phyloP scores from a whole-genome alignment of 2,888 invertebrate genomes.

The Cancer borealis region DNA sequence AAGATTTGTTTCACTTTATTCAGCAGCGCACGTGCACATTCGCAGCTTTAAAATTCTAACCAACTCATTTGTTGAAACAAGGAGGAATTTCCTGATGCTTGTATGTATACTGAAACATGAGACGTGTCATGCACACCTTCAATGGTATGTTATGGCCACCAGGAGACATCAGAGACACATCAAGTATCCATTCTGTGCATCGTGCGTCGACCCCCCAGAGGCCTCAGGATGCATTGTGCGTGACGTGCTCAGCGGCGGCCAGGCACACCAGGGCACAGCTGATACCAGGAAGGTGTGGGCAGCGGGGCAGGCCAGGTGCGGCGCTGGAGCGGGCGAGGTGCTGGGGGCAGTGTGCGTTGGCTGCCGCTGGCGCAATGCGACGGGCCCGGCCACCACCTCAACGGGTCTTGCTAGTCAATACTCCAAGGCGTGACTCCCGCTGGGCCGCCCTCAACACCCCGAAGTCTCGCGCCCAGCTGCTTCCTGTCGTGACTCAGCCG shows the following conservation, averaged over 20 bases:
- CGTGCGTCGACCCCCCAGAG: not conserved
- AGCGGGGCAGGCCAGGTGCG: not conserved
- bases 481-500: slow-evolving; percentile 45
- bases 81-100: not conserved
- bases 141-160: not conserved
- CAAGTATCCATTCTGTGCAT: not conserved
- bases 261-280: not conserved
- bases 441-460: slow-evolving; percentile 50
- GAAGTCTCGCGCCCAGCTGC: slow-evolving; percentile 51
- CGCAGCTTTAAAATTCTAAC: not conserved
- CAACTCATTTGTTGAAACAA: not conserved
- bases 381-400: slow-evolving; percentile 47
- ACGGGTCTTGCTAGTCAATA: slow-evolving; percentile 58
- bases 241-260: not conserved
- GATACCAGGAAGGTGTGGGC: not conserved
- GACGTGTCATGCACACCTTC: not conserved
- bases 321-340: not conserved
- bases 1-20: not conserved
- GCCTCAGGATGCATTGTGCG: not conserved
- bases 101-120: not conserved
- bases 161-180: not conserved
- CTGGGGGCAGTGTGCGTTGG: not conserved
- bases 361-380: slow-evolving; percentile 54
- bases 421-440: slow-evolving; percentile 60
- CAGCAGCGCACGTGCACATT: not conserved